Percentiles rank a stretch among this genome's conserved stretches.
Conservation (phyloP, 1,140 invertebrate species). For the Zophobas atratus region DNA sequence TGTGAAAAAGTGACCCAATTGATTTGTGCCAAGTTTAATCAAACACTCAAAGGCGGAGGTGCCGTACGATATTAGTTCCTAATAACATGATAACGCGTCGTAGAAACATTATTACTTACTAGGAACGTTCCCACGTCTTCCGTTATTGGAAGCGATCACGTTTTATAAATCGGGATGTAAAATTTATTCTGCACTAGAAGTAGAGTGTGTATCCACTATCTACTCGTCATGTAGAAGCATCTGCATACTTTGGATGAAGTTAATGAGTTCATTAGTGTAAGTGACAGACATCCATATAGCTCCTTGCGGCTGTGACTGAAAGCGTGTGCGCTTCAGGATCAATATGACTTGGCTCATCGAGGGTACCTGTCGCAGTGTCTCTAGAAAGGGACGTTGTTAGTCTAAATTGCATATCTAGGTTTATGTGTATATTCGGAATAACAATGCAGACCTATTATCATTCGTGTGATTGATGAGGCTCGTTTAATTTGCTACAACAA, state of each 20-base stretch:
- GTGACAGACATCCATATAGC: conserved; percentile 34
- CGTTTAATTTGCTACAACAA: conserved; percentile 40
- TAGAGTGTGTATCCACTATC: no score
- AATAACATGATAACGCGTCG: neutral
- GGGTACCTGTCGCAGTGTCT: conserved; percentile 11
- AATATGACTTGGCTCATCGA: conserved; percentile 23
- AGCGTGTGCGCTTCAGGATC: conserved; percentile 33
- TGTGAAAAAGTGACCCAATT: neutral
- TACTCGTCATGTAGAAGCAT: conserved; percentile 13
- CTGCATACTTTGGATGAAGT: conserved; percentile 29
- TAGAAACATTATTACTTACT: no score
- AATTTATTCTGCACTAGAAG: no score
- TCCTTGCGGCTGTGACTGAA: conserved; percentile 27
- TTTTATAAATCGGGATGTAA: no score
- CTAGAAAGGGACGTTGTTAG: conserved; percentile 35
- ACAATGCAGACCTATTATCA: conserved; percentile 37
- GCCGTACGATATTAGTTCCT: neutral
- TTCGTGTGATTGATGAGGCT: conserved; percentile 38
- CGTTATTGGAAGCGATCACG: no score
- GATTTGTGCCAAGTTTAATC: neutral
- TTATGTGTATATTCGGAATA: conserved; percentile 39
- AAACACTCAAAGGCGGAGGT: neutral
- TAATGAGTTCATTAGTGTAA: conserved; percentile 52
- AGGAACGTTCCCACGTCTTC: no score
- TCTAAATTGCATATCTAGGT: conserved; percentile 39